Base-by-base conservation (phyloP, 2,888 invertebrate species). In the Priocnemis perturbator region DNA sequence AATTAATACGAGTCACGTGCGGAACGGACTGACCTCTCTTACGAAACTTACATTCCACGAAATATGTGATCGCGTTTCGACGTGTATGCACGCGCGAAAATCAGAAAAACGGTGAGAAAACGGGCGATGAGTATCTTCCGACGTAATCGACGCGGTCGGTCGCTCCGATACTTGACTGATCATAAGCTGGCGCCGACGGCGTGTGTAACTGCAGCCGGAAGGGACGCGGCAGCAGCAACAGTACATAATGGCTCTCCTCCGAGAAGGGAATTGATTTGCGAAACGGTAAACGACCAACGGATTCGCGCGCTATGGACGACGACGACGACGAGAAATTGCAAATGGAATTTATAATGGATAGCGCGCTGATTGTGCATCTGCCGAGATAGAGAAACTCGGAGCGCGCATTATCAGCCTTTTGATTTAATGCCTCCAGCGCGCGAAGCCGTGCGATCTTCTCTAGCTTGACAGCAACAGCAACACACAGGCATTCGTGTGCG, bases 311-410 rank as follows among this genome's bases (percentile, higher is more conserved):
- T 21, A 37, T 37, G n/a, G 50, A 50, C 37, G 44, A 1, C 55
- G n/a, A 26, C 19, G 23, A 53, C 37, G n/a, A 23, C 19, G 60
- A 60, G 53, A 65, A 59, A 60, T 60, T 60, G 65, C 47, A 60
- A 65, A 60, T 65, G 55, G 65, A 65, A 60, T 65, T 65, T 21
- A 20, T 65, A 65, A 60, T 65, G 59, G 60, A 60, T 60, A 60
- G 55, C 20, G 37, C 37, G 45, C 14, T 60, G 60, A 65, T 65
- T 59, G 60, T 60, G 55, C 60, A 47, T 65, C 37, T 37, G 37
- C 37, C 65, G 59, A 50, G n/a, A 20, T 26, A 65, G 53, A 65
- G 55, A 65, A 53, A 65, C 60, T 53, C 60, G 30, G 37, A 20
- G 53, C 60, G 45, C 17, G 65, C 47, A 65, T 65, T 60, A 60